phyloP scores from a whole-genome alignment of 2,888 invertebrate genomes.

The Terebella lapidaria region DNA sequence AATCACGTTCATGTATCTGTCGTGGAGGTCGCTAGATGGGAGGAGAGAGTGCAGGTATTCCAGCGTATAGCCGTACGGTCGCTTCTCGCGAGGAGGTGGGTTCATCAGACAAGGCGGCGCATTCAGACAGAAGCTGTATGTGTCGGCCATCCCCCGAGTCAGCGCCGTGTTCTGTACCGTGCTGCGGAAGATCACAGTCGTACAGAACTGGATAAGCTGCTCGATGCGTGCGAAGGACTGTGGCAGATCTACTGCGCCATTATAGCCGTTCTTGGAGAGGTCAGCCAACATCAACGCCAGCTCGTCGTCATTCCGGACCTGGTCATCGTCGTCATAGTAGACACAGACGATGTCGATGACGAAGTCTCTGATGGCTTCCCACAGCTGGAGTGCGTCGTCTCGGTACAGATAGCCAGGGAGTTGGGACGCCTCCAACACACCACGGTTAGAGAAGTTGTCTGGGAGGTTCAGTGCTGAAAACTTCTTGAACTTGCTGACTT shows the following conservation, averaged over 20 bases:
- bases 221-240: background rate
- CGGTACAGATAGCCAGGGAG: constrained; percentile 12
- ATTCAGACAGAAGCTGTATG: constrained; percentile 14
- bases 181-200: constrained; percentile 13
- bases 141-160: constrained; percentile 12
- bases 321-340: constrained; percentile 17
- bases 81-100: constrained; percentile 11
- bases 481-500: background rate
- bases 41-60: constrained; percentile 11
- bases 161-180: constrained; percentile 11
- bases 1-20: constrained; percentile 7
- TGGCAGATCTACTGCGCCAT: background rate
- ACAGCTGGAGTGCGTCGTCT: constrained; percentile 16
- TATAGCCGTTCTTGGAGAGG: constrained; percentile 15
- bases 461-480: constrained; percentile 6
- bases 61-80: constrained; percentile 6
- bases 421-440: constrained; percentile 1
- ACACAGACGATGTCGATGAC: constrained; percentile 13
- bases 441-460: constrained; percentile 7
- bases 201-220: constrained; percentile 15
- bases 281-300: constrained; percentile 13
- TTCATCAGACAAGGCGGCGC: constrained; percentile 17
- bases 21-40: constrained; percentile 9
- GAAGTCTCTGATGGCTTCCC: constrained; percentile 14
- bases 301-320: constrained; percentile 17